Evolutionary conservation across 2,797 vertebrate species (phyloP).

Genomic region (Cygnus olor): DNA sequence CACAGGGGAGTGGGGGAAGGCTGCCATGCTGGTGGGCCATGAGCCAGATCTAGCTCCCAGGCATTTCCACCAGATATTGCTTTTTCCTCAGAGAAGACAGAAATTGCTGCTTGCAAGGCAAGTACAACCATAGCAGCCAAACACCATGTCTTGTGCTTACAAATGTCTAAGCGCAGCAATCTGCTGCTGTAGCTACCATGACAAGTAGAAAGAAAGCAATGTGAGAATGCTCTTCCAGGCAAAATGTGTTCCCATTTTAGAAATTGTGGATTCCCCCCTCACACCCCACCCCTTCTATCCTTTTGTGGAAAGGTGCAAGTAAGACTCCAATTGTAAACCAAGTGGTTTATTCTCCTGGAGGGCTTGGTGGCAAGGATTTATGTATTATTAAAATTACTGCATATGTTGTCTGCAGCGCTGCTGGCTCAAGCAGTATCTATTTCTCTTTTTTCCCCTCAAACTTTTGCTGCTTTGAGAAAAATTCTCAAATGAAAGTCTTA

Average conservation of each 20-base stretch:
- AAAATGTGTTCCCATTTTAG: neutral
- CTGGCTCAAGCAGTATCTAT: accelerated
- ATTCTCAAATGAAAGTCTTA: neutral
- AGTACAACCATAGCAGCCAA: neutral
- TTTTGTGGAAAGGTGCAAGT: neutral
- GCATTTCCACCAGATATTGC: neutral
- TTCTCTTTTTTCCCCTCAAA: neutral
- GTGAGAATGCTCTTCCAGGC: neutral
- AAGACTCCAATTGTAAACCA: neutral
- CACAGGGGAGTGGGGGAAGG: neutral
- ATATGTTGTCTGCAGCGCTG: neutral
- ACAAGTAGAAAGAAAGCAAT: neutral
- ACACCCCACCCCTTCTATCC: neutral
- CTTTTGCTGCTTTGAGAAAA: neutral
- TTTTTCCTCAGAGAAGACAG: neutral
- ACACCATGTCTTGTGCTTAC: neutral
- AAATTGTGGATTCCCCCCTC: neutral
- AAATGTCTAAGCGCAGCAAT: neutral
- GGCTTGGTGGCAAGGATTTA: neutral
- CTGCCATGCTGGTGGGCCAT: neutral
- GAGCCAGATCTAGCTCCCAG: neutral
- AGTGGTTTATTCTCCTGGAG: neutral
- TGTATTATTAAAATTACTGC: neutral
- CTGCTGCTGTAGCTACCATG: neutral
- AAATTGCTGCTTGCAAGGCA: neutral